These are phyloP conservation scores for Eublepharis macularius DNA, from an alignment of 2,113 vertebrate genomes.

Conservation along the genomic window DNA sequence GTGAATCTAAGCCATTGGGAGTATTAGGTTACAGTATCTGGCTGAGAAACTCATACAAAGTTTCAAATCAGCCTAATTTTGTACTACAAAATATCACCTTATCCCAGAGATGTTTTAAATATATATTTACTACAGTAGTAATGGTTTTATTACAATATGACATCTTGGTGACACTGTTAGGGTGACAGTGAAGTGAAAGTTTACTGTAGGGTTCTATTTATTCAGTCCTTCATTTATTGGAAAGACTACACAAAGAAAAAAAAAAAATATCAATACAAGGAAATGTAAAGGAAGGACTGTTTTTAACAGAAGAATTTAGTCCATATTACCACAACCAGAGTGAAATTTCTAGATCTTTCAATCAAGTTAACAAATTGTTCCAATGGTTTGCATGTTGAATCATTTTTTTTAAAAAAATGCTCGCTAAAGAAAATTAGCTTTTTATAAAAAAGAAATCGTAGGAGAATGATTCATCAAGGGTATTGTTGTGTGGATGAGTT, in stretches of 20 bases:
- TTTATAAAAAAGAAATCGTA: constrained; percentile 34
- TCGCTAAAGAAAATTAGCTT: constrained; percentile 30
- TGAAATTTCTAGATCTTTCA: constrained; percentile 24
- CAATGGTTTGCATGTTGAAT: constrained; percentile 28
- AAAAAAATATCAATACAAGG: constrained; percentile 12
- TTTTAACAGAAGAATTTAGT: not conserved
- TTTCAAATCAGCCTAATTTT: not conserved
- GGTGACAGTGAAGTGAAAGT: not conserved
- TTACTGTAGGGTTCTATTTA: not conserved
- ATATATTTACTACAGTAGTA: not conserved
- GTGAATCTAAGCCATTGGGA: too few species aligned
- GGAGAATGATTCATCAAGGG: constrained; percentile 48
- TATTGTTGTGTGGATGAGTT: constrained; percentile 38
- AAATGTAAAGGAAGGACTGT: not conserved
- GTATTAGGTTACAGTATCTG: not conserved
- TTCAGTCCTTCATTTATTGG: not conserved
- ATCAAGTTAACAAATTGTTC: constrained; percentile 12
- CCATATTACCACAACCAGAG: constrained; percentile 6
- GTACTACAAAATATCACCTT: not conserved
- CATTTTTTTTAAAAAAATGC: not conserved
- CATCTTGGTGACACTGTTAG: not conserved
- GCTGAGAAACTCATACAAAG: not conserved
- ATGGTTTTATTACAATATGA: not conserved
- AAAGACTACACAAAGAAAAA: not conserved
- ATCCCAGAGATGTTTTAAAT: not conserved